Evolutionary conservation across 2,888 invertebrate genomes (phyloP).

Genomic region (Cataglyphis cursor): DNA sequence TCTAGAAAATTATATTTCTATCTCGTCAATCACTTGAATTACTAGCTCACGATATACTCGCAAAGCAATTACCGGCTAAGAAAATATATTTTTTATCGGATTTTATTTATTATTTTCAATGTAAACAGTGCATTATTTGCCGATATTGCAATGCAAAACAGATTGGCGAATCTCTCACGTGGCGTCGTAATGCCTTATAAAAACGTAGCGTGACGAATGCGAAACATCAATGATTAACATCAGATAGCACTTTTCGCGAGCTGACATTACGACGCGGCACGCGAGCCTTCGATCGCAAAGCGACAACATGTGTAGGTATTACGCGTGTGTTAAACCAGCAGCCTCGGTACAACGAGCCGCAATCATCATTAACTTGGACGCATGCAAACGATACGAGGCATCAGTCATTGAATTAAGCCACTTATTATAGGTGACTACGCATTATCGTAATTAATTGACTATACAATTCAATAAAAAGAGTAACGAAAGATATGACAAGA

Average conservation of each 20-base stretch:
- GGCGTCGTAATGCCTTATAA: constrained; percentile 20
- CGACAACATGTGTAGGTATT: constrained; percentile 40
- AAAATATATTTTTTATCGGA: not conserved
- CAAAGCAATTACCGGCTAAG: not conserved
- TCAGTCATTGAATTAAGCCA: constrained; percentile 37
- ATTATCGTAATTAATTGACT: constrained; percentile 34
- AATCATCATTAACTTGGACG: constrained; percentile 46
- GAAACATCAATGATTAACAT: constrained; percentile 63
- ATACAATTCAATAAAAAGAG: not conserved
- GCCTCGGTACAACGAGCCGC: constrained; percentile 27
- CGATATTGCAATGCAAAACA: not conserved
- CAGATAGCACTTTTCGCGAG: constrained; percentile 40
- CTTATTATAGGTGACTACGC: not conserved
- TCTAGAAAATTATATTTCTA: not conserved
- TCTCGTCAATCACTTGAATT: not conserved
- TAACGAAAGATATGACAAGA: too few relatives aligned
- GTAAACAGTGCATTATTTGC: not conserved
- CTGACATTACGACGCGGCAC: constrained; percentile 36
- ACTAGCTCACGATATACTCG: not conserved
- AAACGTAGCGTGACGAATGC: constrained; percentile 34
- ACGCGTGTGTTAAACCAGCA: constrained; percentile 19
- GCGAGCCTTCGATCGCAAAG: constrained; percentile 46
- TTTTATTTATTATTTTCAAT: not conserved
- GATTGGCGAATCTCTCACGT: constrained; percentile 17
- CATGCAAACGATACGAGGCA: constrained; percentile 31